phyloP scores from a whole-genome alignment of 2,888 invertebrate species.

The Villa cingulata region DNA sequence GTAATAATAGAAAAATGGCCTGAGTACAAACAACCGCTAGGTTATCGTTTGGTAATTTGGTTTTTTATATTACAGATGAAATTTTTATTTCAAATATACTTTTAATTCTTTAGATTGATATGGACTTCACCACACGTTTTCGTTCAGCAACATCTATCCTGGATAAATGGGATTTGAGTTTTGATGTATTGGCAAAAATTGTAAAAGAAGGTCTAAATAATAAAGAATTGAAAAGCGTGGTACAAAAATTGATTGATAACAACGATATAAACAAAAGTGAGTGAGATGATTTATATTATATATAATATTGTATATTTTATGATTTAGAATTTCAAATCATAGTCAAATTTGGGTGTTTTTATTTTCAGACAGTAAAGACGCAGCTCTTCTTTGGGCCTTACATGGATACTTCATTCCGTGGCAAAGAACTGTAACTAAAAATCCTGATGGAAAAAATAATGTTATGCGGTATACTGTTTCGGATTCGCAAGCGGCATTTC shows the following conservation, averaged over 20 bases:
- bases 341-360: too few species aligned
- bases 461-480: not conserved
- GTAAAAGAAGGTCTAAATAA: too few species aligned
- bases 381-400: not conserved
- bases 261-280: too few species aligned
- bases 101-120: slow-evolving; percentile 1
- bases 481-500: slow-evolving; percentile 1
- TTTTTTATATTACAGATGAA: not conserved
- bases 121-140: not conserved
- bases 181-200: too few species aligned
- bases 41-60: not conserved
- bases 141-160: not conserved
- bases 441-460: not conserved
- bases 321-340: too few species aligned
- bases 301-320: too few species aligned
- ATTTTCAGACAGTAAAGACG: too few species aligned
- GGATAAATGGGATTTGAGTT: too few species aligned
- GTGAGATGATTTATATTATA: too few species aligned
- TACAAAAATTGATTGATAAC: too few species aligned
- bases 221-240: too few species aligned
- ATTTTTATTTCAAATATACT: not conserved
- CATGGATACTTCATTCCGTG: not conserved
- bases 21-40: not conserved
- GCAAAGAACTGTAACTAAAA: not conserved
- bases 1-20: not conserved